Base-by-base conservation (phyloP, 64 coral and sea anemone species). In the Hydrozoanthus tunicans region DNA sequence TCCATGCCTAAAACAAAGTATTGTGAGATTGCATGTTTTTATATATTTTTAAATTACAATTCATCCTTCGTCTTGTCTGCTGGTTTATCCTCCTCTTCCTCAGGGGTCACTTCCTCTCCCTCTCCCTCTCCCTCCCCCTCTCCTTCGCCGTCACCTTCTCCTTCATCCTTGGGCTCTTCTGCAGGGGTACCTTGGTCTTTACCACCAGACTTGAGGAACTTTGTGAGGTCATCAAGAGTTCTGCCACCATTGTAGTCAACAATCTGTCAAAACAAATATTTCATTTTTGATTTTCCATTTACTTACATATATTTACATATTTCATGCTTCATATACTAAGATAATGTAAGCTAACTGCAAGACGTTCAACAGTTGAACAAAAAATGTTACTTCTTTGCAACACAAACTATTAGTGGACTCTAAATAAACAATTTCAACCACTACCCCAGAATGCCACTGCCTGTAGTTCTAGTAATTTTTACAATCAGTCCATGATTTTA, bases 161-260 rank as follows among this genome's bases (percentile, higher is more conserved):
- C 92, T 24, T 69, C 85, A 9, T 96, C 95, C 56, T 96, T 93
- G 53, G 89, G 89, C 27, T 94, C 95, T 4, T 78, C 78, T 56
- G 94, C n/a, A 3, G 89, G 55, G 7, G 78, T 5, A 60, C 93
- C 93, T 27, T 88, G 78, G 78, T 93, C 97, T 86, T 99, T 99
- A 26, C 97, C 97, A 56, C 93, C 97, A 64, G 94, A 92, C 66
- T 95, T 86, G 56, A 99, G 26, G 72, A 99, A 99, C 73, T 96
- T 99, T 56, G 88, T 90, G 65, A 99, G 82, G 81, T 93, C 94
- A 9, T 99, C 97, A 52, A 96, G 74, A 8, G 94, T 96, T 90
- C 97, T 77, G 62, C 97, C 97, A 82, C 97, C 97, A 90, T 93
- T 96, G 63, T 99, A 99, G 54, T 99, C 97, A 81, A 99, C 90